Percentiles rank a stretch among this genome's conserved stretches.
Evolutionary conservation across 1,140 invertebrate genomes (phyloP).

Genomic region (Pogonomyrmex californicus): DNA sequence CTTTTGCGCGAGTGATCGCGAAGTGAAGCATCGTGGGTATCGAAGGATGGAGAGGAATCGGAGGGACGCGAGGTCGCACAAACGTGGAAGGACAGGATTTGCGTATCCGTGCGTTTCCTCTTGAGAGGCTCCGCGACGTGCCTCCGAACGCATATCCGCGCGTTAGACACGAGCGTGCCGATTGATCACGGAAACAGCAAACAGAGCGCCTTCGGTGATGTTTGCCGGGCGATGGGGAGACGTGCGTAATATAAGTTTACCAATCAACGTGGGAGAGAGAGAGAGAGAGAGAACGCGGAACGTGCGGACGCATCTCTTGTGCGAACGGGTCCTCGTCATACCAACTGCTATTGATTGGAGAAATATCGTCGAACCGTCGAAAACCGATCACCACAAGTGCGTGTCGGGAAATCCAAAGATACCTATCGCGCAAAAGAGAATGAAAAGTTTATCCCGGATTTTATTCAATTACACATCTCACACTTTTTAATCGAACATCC

Average conservation of each 20-base stretch:
- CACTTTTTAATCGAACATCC: slow-evolving; percentile 17
- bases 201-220: neutral
- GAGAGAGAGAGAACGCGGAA: neutral
- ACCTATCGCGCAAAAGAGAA: neutral
- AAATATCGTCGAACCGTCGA: neutral
- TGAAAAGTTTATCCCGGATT: neutral
- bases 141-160: neutral
- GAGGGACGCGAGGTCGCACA: neutral
- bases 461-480: neutral
- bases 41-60: slow-evolving; percentile 50
- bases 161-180: neutral
- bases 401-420: slow-evolving; percentile 1
- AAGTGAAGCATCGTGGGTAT: neutral
- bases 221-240: neutral
- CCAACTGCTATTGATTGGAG: neutral
- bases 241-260: slow-evolving; percentile 24
- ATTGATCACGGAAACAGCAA: slow-evolving; percentile 14
- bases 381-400: neutral
- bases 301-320: slow-evolving; percentile 14
- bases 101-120: slow-evolving; percentile 46
- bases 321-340: neutral
- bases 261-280: neutral
- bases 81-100: slow-evolving; percentile 45
- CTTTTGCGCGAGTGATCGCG: neutral
- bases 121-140: slow-evolving; percentile 36